Base-by-base conservation (phyloP, 2,888 invertebrate species). In the Ramazzottius varieornatus region DNA sequence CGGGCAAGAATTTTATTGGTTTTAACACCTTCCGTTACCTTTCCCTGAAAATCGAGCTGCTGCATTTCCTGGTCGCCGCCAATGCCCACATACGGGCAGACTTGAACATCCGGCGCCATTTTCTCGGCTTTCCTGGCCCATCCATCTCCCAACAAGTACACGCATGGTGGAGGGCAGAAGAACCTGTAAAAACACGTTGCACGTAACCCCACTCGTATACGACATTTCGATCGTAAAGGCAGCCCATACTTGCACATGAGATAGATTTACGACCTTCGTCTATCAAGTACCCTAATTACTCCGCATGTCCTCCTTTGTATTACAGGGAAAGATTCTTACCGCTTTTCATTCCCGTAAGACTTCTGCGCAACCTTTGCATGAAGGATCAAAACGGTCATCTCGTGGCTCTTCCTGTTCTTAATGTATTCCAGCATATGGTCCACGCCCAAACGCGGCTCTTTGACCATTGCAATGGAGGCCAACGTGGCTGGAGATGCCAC, bases 321-420 rank as follows among this genome's bases (percentile, higher is more conserved):
- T n/a, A n/a, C 40, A 40, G 20, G 8, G 8, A 40, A 40, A 20
- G 40, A 4, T 4, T n/a, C 29, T 68, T 67, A 78, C 78, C 98
- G 82, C 77, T 99, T 99, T 75, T 99, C 98, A 76, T 96, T 98
- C 69, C 98, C 98, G 75, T 98, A 98, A 0, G 94, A 96, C 75
- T 99, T 99, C 78, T 99, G 98, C 34, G 98, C 98, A 64, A 98
- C 98, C 82, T 98, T 98, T 64, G 98, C 98, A 78, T 98, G 98
- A 66, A 96, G 81, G 72, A 98, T 94, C 65, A 94, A 91, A 67
- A 98, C 86, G 32, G 90, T 85, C 88, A 92, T 91, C 76, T 92
- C 92, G 46, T 75, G 75, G 71, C 91, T 82, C 74, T 93, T 92
- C 66, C 89, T 82, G 46, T 70, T 69, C 34, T 65, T 34, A 71